These are phyloP conservation scores for Schizothorax lantsangensis DNA, from an alignment of 2,797 vertebrate species.

Conservation along the genomic window DNA sequence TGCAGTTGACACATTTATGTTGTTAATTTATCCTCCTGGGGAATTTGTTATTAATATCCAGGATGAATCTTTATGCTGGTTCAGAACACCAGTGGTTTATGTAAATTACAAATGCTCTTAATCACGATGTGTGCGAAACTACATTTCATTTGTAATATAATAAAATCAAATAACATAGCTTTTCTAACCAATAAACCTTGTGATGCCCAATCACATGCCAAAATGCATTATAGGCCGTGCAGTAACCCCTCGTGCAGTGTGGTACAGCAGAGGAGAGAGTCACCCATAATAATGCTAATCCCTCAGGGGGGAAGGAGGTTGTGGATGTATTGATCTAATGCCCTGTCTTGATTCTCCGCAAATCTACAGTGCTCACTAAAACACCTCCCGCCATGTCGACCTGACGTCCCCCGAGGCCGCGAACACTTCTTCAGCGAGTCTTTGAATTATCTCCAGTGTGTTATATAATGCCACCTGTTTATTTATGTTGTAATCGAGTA, in stretches of 20 bases:
- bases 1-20: conserved; percentile 24
- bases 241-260: conserved; percentile 44
- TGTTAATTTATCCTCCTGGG: conserved; percentile 6
- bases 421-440: conserved; percentile 44
- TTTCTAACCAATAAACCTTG: conserved; percentile 27
- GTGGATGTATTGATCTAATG: conserved; percentile 62
- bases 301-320: conserved; percentile 59
- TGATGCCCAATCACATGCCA: not conserved
- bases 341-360: conserved; percentile 61
- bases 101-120: conserved; percentile 26
- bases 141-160: conserved; percentile 9
- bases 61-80: conserved; percentile 25
- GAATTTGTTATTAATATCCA: not conserved
- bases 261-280: conserved; percentile 54
- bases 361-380: conserved; percentile 56
- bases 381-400: conserved; percentile 50
- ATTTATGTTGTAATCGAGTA: conserved; percentile 43
- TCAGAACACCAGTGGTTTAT: conserved; percentile 26
- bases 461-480: conserved; percentile 33
- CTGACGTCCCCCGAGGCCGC: conserved; percentile 39
- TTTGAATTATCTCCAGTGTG: conserved; percentile 46
- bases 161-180: conserved; percentile 20
- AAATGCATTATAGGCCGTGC: conserved; percentile 13
- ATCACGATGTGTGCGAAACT: not conserved
- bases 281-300: conserved; percentile 64